Evolutionary conservation across 1,140 invertebrate species (phyloP).

Genomic region (Asbolus verrucosus): DNA sequence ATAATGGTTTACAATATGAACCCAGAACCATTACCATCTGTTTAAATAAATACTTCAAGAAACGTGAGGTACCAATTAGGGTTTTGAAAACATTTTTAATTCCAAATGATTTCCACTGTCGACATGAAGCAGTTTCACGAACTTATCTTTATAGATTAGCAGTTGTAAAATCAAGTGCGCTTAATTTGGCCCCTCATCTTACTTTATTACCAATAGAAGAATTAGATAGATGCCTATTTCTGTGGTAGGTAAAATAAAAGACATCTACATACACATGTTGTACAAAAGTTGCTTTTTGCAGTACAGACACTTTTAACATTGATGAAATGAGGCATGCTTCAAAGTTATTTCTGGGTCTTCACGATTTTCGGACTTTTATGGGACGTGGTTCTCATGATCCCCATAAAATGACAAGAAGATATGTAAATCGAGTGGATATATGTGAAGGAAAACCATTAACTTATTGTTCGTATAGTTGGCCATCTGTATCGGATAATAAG

Average conservation of each 20-base stretch:
- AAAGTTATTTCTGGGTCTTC: constrained; percentile 71
- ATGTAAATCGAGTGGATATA: constrained; percentile 68
- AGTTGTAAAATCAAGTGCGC: constrained; percentile 61
- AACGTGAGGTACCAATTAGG: constrained; percentile 68
- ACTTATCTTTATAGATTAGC: constrained; percentile 78
- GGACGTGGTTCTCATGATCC: constrained; percentile 63
- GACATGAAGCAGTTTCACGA: constrained; percentile 70
- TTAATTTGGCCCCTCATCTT: constrained; percentile 55
- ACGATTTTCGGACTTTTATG: constrained; percentile 79
- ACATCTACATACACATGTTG: too few species aligned
- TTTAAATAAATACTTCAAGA: constrained; percentile 72
- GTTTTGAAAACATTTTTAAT: constrained; percentile 71
- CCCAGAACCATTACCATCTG: constrained; percentile 63
- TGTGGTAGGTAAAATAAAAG: constrained; percentile 64
- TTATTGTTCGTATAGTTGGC: constrained; percentile 58
- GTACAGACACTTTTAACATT: constrained; percentile 70
- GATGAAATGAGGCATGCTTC: constrained; percentile 69
- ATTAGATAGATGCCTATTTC: constrained; percentile 67
- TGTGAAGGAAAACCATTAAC: constrained; percentile 45
- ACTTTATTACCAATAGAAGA: constrained; percentile 69
- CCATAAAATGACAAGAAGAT: constrained; percentile 64
- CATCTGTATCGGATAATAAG: constrained; percentile 50
- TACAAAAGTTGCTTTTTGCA: too few species aligned
- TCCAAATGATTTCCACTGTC: constrained; percentile 71
- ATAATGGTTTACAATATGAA: constrained; percentile 66